Conservation (phyloP, 2,797 vertebrate species). For the Hyperoplus immaculatus region DNA sequence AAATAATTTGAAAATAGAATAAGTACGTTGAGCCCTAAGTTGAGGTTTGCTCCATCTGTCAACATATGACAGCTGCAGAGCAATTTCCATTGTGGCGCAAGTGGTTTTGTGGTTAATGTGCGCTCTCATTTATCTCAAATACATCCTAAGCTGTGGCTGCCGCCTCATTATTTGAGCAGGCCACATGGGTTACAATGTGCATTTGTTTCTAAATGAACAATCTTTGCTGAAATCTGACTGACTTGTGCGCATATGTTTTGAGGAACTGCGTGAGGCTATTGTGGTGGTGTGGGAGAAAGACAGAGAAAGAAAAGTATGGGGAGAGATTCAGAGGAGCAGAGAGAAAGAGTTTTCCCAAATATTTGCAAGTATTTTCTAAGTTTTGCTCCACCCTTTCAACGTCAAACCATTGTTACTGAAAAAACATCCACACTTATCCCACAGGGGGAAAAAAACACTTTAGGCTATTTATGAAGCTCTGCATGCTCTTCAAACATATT, state of each 20-base stretch:
- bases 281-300: conserved; percentile 40
- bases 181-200: conserved; percentile 78
- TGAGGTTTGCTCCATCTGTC: conserved; percentile 85
- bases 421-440: conserved; percentile 16
- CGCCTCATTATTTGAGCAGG: conserved; percentile 79
- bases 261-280: conserved; percentile 57
- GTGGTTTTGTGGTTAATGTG: conserved; percentile 86
- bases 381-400: conserved; percentile 19
- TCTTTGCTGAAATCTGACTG: conserved; percentile 69
- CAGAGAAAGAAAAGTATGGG: conserved; percentile 8
- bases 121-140: conserved; percentile 84
- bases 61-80: conserved; percentile 84
- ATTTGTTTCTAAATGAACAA: conserved; percentile 81
- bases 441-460: conserved; percentile 30
- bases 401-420: conserved; percentile 26
- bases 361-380: conserved; percentile 30
- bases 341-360: conserved; percentile 45
- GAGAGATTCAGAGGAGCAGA: conserved; percentile 22
- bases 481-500: conserved; percentile 7
- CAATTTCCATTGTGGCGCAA: conserved; percentile 84
- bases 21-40: conserved; percentile 79
- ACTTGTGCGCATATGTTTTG: conserved; percentile 75
- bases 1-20: conserved; percentile 88
- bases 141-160: conserved; percentile 82
- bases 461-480: background rate